A percentile compares a stretch with the other conserved stretches of the same genome.
Conservation (phyloP, 2,888 invertebrate species). For the Sclerodermus sp. region DNA sequence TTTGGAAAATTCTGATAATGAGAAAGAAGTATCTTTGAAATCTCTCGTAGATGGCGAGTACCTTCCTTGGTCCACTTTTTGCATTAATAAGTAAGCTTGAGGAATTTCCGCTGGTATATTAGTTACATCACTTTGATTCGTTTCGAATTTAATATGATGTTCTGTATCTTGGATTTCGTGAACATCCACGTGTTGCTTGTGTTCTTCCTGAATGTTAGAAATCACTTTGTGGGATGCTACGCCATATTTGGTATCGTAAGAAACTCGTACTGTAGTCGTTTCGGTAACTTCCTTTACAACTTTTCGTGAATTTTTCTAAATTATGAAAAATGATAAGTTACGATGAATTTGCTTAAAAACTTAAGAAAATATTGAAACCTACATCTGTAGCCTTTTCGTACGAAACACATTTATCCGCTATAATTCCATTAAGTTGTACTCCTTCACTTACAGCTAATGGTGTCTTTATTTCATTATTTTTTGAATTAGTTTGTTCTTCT, state of each 20-base stretch:
- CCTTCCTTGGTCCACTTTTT: background rate
- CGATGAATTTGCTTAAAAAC: too few species aligned
- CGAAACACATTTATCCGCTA: conserved; percentile 16
- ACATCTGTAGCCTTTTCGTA: conserved; percentile 25
- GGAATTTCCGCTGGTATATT: too few species aligned
- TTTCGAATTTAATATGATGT: background rate
- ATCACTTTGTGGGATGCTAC: conserved; percentile 62
- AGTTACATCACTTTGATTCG: background rate
- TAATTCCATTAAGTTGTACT: conserved; percentile 1
- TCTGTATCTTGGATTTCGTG: conserved; percentile 35
- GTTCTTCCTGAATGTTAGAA: conserved; percentile 59
- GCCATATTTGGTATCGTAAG: conserved; percentile 60
- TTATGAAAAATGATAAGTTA: background rate
- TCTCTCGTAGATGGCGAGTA: conserved; percentile 14
- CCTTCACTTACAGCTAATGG: too few species aligned
- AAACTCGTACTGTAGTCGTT: conserved; percentile 61
- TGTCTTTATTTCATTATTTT: too few species aligned
- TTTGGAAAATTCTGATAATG: conserved; percentile 21
- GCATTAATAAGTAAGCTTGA: too few species aligned
- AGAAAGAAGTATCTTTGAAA: conserved; percentile 20
- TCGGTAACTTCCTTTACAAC: conserved; percentile 61
- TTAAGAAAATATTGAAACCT: conserved; percentile 2
- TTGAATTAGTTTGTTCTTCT: too few species aligned
- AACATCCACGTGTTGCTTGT: conserved; percentile 38
- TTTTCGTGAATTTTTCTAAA: conserved; percentile 56